Evolutionary conservation across 2,113 vertebrate species (phyloP).

Genomic region (Megatriorchis doriae): DNA sequence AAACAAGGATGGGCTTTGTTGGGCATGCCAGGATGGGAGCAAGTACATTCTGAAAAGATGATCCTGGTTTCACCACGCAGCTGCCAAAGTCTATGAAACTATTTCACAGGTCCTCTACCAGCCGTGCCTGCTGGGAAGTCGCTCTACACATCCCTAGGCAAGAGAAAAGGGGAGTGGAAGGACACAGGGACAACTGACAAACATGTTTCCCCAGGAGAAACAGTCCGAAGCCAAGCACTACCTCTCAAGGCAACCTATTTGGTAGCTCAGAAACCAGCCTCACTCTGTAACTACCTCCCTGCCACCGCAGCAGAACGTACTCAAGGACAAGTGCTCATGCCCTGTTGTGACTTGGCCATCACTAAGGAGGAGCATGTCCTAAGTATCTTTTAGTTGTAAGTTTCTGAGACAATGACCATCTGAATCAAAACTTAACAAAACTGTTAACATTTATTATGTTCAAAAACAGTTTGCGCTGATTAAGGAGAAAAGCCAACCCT

Average conservation of each 20-base stretch:
- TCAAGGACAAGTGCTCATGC: neutral
- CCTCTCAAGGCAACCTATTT: neutral
- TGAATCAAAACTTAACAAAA: neutral
- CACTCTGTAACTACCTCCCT: neutral
- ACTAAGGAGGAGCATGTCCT: neutral
- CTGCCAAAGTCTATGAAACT: neutral
- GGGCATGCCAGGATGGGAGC: neutral
- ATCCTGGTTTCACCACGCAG: neutral
- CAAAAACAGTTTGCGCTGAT: neutral
- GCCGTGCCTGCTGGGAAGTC: neutral
- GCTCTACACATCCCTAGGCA: neutral
- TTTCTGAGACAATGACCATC: neutral
- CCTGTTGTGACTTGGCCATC: neutral
- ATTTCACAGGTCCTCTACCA: neutral
- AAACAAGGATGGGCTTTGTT: neutral
- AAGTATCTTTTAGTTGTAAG: neutral
- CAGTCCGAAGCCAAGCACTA: neutral
- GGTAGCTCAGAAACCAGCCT: neutral
- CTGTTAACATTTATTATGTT: neutral
- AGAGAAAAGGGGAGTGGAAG: neutral
- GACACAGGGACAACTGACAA: neutral
- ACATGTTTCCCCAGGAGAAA: neutral
- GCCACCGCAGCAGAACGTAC: neutral
- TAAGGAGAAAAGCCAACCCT: neutral
- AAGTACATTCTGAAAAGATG: neutral